phyloP scores from a whole-genome alignment of 2,797 vertebrate genomes.

The Ficedula albicollis region DNA sequence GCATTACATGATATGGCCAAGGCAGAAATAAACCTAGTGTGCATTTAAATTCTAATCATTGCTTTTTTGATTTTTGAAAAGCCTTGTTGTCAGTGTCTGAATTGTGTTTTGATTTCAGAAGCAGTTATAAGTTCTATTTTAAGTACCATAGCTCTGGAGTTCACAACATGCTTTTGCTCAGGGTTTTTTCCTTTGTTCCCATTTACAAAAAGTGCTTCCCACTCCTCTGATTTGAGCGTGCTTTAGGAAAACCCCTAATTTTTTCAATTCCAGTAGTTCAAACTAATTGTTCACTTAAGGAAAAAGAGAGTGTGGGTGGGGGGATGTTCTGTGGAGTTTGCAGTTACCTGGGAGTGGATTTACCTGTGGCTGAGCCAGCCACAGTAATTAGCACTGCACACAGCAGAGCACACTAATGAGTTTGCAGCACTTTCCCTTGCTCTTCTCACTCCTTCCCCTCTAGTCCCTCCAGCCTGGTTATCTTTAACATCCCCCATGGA shows the following conservation, averaged over 20 bases:
- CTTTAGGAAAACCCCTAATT: slow-evolving; percentile 11
- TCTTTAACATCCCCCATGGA: fast-evolving
- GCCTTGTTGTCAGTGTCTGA: background rate
- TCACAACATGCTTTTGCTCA: background rate
- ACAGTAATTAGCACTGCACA: fast-evolving
- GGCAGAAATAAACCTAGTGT: background rate
- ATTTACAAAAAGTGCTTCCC: background rate
- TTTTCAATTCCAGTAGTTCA: background rate
- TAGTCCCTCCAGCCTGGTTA: background rate
- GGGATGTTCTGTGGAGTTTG: background rate
- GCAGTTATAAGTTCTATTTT: background rate
- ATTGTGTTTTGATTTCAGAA: background rate
- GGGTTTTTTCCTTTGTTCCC: background rate
- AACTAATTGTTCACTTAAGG: background rate
- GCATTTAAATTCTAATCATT: background rate
- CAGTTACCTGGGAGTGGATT: background rate
- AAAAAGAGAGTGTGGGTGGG: background rate
- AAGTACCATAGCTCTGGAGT: background rate
- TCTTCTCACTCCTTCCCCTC: background rate
- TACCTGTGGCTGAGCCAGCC: background rate
- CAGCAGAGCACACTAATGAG: fast-evolving
- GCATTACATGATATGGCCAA: background rate
- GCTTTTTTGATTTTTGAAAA: background rate
- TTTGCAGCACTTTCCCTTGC: background rate
- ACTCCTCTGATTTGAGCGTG: background rate